Evolutionary conservation across 2,113 vertebrate genomes (phyloP).

Genomic region (Tapirus terrestris): DNA sequence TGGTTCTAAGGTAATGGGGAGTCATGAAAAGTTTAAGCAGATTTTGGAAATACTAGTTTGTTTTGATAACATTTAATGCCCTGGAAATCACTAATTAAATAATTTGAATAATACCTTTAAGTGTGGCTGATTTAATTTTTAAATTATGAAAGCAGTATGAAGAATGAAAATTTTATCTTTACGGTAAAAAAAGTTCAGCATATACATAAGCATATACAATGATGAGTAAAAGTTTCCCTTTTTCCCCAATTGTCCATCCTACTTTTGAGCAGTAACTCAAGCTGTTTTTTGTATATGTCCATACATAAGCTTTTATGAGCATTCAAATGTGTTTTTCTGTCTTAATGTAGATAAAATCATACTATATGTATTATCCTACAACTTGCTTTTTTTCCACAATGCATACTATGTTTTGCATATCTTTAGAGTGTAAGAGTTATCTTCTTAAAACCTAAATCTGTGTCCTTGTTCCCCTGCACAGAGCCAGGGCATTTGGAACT

Average conservation of each 20-base stretch:
- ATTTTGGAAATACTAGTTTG: constrained; percentile 8
- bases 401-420: neutral
- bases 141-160: neutral
- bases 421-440: neutral
- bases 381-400: neutral
- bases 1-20: neutral
- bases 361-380: neutral
- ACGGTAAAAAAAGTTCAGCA: neutral
- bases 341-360: neutral
- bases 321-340: neutral
- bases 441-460: neutral
- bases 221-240: neutral
- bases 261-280: neutral
- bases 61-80: constrained; percentile 13
- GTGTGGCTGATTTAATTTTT: neutral
- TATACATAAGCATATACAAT: neutral
- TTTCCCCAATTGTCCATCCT: neutral
- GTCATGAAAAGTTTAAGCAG: neutral
- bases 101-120: neutral
- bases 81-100: neutral
- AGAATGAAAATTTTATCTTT: neutral
- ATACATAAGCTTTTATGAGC: neutral
- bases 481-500: neutral
- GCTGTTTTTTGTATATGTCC: neutral
- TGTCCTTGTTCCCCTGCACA: neutral